Conservation (phyloP, 2,888 invertebrate species). For the Poecilus cupreus region DNA sequence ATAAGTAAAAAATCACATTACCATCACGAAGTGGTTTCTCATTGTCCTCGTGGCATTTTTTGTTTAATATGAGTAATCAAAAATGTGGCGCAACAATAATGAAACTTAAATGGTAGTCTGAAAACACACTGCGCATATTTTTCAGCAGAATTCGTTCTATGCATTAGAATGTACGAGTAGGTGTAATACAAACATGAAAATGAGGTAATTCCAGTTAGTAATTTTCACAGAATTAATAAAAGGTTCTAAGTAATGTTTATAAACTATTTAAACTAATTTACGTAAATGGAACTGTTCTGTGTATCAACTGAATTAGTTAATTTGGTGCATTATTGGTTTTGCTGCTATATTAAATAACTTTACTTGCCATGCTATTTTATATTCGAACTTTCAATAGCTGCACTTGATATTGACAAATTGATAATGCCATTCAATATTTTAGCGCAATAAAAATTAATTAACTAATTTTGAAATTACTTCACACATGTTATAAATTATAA, state of each 20-base stretch:
- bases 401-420: too few species aligned
- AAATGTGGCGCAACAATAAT: neutral
- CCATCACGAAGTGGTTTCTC: too few species aligned
- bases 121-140: neutral
- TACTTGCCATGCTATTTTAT: neutral
- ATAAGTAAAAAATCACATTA: neutral
- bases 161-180: conserved; percentile 12
- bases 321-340: neutral
- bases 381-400: neutral
- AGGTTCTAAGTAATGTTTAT: conserved; percentile 19
- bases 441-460: too few species aligned
- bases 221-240: conserved; percentile 12
- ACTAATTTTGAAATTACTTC: too few species aligned
- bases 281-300: conserved; percentile 5
- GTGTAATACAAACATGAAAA: conserved; percentile 9
- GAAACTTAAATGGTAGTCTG: neutral
- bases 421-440: too few species aligned
- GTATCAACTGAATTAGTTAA: neutral
- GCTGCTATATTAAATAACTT: neutral
- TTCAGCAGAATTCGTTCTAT: conserved; percentile 10
- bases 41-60: too few species aligned
- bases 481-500: too few species aligned
- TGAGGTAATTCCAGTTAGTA: conserved; percentile 5
- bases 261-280: conserved; percentile 15
- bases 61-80: neutral